Percentiles rank a stretch among this genome's conserved stretches.
Conservation (phyloP, 2,888 invertebrate species). For the Malacosoma neustria region DNA sequence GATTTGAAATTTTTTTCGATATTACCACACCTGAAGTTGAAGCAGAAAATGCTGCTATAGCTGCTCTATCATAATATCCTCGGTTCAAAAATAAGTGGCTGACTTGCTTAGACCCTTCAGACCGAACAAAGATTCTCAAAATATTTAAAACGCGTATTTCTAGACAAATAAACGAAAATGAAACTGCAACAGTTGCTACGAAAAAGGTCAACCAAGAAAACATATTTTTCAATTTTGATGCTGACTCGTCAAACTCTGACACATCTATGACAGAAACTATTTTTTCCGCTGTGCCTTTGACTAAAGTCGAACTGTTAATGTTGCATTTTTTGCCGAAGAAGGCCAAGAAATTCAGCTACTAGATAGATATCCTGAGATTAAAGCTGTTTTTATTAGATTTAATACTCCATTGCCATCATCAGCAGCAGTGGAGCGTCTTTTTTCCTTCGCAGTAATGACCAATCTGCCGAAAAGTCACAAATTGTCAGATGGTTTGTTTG, state of each 20-base stretch:
- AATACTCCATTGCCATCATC: conserved; percentile 14
- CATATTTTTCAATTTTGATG: conserved; percentile 10
- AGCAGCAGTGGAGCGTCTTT: conserved; percentile 11
- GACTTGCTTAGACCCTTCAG: conserved; percentile 8
- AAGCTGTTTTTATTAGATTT: conserved; percentile 13
- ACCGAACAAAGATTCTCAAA: conserved; percentile 10
- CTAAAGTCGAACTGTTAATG: conserved; percentile 12
- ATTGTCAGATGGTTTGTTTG: no score
- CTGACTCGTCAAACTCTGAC: conserved; percentile 9
- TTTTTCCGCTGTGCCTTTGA: conserved; percentile 3
- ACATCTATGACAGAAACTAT: conserved; percentile 3
- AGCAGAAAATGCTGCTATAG: conserved; percentile 10
- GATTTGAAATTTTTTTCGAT: conserved; percentile 7
- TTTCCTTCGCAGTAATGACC: no score
- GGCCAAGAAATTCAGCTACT: conserved; percentile 11
- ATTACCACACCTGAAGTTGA: conserved; percentile 4
- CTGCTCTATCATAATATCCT: conserved; percentile 7
- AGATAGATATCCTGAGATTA: conserved; percentile 13
- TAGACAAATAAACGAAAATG: conserved; percentile 11
- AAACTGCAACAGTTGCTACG: conserved; percentile 8
- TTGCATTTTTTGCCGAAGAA: conserved; percentile 12
- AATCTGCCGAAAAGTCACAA: no score
- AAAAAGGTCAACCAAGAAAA: conserved; percentile 10
- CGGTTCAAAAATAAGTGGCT: conserved; percentile 9
- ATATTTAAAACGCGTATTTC: conserved; percentile 13